Evolutionary conservation across 2,888 invertebrate genomes (phyloP).

Genomic region (Physocephala rufipes): DNA sequence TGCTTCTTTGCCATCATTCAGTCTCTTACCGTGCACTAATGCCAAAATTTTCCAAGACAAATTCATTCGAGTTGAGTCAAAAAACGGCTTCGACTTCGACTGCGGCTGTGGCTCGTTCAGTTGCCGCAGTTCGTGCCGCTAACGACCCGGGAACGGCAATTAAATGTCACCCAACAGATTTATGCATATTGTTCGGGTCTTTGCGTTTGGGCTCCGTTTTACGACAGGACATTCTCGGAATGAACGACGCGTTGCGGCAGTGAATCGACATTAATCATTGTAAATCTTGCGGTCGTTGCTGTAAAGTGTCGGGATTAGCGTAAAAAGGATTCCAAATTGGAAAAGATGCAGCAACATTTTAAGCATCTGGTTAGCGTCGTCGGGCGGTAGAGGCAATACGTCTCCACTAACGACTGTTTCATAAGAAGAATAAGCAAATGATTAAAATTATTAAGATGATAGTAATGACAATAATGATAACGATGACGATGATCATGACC

Average conservation of each 20-base stretch:
- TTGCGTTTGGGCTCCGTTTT: slow-evolving; percentile 20
- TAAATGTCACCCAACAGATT: slow-evolving; percentile 61
- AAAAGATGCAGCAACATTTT: slow-evolving; percentile 19
- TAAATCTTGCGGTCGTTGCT: slow-evolving; percentile 26
- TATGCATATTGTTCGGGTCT: slow-evolving; percentile 51
- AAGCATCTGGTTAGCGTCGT: slow-evolving; percentile 1
- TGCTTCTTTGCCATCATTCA: slow-evolving; percentile 37
- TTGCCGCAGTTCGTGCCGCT: slow-evolving; percentile 23
- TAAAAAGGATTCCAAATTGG: slow-evolving; percentile 25
- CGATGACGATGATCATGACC: neutral
- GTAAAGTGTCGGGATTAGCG: slow-evolving; percentile 33
- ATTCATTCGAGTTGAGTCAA: slow-evolving; percentile 28
- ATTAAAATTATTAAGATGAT: no score
- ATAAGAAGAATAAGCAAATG: neutral
- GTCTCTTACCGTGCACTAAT: neutral
- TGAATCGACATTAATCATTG: slow-evolving; percentile 35
- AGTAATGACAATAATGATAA: neutral
- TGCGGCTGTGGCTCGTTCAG: slow-evolving; percentile 19
- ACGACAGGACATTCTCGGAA: slow-evolving; percentile 36
- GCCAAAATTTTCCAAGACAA: slow-evolving; percentile 27
- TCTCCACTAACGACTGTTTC: neutral
- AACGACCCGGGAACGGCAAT: slow-evolving; percentile 40
- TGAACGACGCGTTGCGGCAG: slow-evolving; percentile 28
- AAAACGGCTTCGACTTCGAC: no score
- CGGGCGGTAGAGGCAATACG: no score